Evolutionary conservation across 2,888 invertebrate genomes (phyloP).

Genomic region (Limenitis camilla): DNA sequence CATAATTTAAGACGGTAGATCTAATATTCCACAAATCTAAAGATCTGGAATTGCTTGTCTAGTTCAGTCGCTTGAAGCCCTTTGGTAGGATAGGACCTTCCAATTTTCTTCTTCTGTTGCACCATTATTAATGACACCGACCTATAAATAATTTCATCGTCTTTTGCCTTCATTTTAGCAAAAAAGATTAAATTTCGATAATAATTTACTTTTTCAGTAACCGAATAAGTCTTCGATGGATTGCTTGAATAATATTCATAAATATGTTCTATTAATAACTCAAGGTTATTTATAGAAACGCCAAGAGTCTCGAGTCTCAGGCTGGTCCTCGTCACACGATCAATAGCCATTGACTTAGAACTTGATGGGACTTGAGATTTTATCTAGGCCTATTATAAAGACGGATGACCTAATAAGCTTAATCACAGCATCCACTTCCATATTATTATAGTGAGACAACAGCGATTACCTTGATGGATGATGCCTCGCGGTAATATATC

Average conservation of each 20-base stretch:
- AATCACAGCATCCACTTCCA: conserved; percentile 17
- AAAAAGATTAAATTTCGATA: no score
- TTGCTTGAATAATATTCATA: not conserved
- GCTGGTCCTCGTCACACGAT: conserved; percentile 18
- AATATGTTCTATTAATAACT: conserved; percentile 13
- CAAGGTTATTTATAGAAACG: conserved; percentile 22
- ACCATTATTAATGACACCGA: no score
- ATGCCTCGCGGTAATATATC: not conserved
- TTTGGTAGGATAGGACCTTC: no score
- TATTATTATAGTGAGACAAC: conserved; percentile 13
- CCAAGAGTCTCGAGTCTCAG: conserved; percentile 15
- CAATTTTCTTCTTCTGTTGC: no score
- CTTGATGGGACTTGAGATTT: conserved; percentile 23
- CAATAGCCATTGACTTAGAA: conserved; percentile 20
- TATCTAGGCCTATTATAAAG: conserved; percentile 24
- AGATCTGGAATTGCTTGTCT: no score
- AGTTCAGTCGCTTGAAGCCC: no score
- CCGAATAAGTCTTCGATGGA: no score
- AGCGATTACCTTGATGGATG: conserved; percentile 17
- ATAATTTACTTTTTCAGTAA: no score
- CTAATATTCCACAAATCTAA: no score
- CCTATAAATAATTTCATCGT: no score
- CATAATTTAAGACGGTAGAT: not conserved
- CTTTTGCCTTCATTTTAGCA: no score
- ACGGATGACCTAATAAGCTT: conserved; percentile 23